Conservation (phyloP, 1,140 invertebrate genomes). For the Penaeus japonicus region DNA sequence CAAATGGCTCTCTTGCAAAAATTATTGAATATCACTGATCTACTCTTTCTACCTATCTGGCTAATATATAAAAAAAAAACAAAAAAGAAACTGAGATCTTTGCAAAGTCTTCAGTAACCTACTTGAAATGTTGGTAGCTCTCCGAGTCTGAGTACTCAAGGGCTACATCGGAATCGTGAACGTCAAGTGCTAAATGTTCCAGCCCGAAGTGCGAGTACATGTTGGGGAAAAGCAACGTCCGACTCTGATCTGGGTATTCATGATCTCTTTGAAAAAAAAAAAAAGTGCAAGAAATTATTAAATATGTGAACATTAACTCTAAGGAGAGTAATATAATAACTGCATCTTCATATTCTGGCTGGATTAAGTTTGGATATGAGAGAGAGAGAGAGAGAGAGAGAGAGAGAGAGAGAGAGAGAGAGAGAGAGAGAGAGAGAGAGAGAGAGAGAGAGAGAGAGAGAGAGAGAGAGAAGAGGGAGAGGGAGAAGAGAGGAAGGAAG, state of each 20-base stretch:
- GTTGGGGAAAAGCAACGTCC: slow-evolving; percentile 78
- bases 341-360: background rate
- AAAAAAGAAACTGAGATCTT: background rate
- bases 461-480: no score
- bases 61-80: background rate
- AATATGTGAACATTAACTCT: background rate
- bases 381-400: background rate
- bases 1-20: no score
- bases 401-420: no score
- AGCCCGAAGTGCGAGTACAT: slow-evolving; percentile 87
- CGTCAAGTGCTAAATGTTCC: slow-evolving; percentile 74
- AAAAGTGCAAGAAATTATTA: slow-evolving; percentile 57
- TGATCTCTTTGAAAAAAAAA: slow-evolving; percentile 74
- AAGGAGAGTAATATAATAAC: background rate
- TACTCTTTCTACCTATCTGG: background rate
- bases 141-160: slow-evolving; percentile 87
- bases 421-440: no score
- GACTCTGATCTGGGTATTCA: slow-evolving; percentile 73
- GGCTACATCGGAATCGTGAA: slow-evolving; percentile 82
- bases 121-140: slow-evolving; percentile 77
- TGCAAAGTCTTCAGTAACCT: slow-evolving; percentile 26
- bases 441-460: no score
- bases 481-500: no score
- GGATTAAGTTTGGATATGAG: background rate
- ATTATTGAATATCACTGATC: background rate